Evolutionary conservation across 2,113 vertebrate genomes (phyloP).

Genomic region (Podarcis raffonei): DNA sequence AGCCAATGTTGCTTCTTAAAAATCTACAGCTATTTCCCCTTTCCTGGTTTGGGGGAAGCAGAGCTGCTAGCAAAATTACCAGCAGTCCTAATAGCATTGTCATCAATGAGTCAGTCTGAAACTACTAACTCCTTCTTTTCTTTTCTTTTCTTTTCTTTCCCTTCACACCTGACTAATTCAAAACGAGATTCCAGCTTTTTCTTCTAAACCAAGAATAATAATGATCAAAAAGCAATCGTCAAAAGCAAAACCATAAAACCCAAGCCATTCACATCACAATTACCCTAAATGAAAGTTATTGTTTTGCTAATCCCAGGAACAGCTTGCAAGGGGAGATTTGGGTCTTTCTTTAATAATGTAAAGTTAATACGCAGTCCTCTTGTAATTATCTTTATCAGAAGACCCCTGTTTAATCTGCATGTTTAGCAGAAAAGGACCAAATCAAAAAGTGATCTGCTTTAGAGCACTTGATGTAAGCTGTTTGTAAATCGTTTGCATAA

Average conservation of each 20-base stretch:
- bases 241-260: constrained; percentile 51
- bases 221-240: constrained; percentile 28
- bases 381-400: constrained; percentile 84
- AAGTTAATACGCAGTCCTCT: constrained; percentile 80
- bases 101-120: not conserved
- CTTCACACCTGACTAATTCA: constrained; percentile 30
- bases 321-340: constrained; percentile 83
- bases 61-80: not conserved
- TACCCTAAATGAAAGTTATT: constrained; percentile 85
- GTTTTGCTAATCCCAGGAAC: constrained; percentile 82
- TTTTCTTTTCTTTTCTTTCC: constrained; percentile 5
- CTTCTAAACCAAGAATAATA: constrained; percentile 35
- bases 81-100: not conserved
- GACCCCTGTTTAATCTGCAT: constrained; percentile 76
- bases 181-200: constrained; percentile 20
- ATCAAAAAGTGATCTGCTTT: constrained; percentile 58
- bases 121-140: not conserved
- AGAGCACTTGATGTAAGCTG: constrained; percentile 67
- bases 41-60: not conserved
- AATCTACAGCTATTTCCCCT: not conserved
- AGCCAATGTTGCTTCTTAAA: not conserved
- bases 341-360: constrained; percentile 84
- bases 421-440: constrained; percentile 67
- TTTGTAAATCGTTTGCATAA: constrained; percentile 71
- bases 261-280: constrained; percentile 73